Evolutionary conservation across 2,888 invertebrate species (phyloP).

Genomic region (Didymodactylos carnosus): DNA sequence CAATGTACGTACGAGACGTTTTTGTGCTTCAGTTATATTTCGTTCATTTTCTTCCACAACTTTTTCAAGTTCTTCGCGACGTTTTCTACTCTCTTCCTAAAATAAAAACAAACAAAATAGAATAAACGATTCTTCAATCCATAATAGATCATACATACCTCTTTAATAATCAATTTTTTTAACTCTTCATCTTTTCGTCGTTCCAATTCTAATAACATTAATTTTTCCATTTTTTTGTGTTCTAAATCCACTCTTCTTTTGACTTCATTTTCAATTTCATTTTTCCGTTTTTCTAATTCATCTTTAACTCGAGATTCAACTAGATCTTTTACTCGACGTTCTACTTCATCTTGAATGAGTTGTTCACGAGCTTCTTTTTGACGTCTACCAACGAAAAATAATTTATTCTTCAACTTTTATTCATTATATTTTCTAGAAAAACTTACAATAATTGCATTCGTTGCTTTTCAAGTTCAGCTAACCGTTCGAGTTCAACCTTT

Average conservation of each 20-base stretch:
- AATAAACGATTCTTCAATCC: too few species aligned
- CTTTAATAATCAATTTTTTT: constrained; percentile 72
- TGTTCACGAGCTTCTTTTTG: constrained; percentile 79
- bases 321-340: constrained; percentile 73
- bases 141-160: constrained; percentile 54
- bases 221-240: constrained; percentile 78
- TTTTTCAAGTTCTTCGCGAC: constrained; percentile 78
- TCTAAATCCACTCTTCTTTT: constrained; percentile 77
- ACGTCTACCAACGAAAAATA: constrained; percentile 39
- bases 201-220: constrained; percentile 88
- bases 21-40: constrained; percentile 88
- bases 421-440: too few species aligned
- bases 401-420: not conserved
- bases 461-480: not conserved
- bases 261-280: constrained; percentile 86
- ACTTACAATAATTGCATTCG: not conserved
- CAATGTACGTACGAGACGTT: constrained; percentile 58
- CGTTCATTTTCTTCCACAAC: constrained; percentile 92
- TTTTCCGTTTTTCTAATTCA: constrained; percentile 75
- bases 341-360: constrained; percentile 83
- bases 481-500: not conserved
- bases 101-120: constrained; percentile 20
- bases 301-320: constrained; percentile 81
- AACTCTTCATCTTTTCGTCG: constrained; percentile 64
- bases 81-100: constrained; percentile 89